Percentiles rank a stretch among this genome's conserved stretches.
Evolutionary conservation across 1,140 invertebrate genomes (phyloP).

Genomic region (Apis cerana): DNA sequence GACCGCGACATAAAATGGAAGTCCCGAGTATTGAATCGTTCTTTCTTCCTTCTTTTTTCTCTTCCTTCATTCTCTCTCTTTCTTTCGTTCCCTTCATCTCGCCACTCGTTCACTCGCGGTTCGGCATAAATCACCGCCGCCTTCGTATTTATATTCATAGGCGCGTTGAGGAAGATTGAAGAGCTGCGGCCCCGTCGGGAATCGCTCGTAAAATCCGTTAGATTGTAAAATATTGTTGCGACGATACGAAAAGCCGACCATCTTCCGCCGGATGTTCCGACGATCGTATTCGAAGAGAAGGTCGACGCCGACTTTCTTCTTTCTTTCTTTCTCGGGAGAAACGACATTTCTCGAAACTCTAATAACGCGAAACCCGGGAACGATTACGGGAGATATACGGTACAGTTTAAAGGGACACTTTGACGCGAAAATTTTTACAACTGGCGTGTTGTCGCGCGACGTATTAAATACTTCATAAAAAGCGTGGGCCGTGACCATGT

Average conservation of each 20-base stretch:
- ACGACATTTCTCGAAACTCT: conserved; percentile 36
- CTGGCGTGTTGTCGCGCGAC: conserved; percentile 3
- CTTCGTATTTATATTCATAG: conserved; percentile 77
- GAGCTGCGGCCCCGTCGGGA: conserved; percentile 69
- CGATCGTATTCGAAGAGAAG: conserved; percentile 17
- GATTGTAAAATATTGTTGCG: conserved; percentile 76
- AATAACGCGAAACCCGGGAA: conserved; percentile 23
- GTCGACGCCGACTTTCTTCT: too few species aligned
- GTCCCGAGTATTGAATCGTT: conserved; percentile 68
- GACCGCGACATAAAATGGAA: conserved; percentile 76
- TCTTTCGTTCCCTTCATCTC: conserved; percentile 17
- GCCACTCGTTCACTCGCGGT: conserved; percentile 31
- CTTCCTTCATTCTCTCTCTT: conserved; percentile 11
- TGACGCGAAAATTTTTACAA: conserved; percentile 22
- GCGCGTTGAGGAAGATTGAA: conserved; percentile 77
- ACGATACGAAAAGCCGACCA: conserved; percentile 55
- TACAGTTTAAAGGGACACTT: conserved; percentile 6
- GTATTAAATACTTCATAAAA: conserved; percentile 36
- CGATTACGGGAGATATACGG: conserved; percentile 32
- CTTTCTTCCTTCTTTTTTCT: conserved; percentile 30
- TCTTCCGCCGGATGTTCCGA: conserved; percentile 52
- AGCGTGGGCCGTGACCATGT: neutral
- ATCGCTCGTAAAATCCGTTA: conserved; percentile 74
- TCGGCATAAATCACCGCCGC: conserved; percentile 75
- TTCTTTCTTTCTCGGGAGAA: neutral